Percentiles rank a stretch among this genome's conserved stretches.
Evolutionary conservation across 2,797 vertebrate species (phyloP).

Genomic region (Macropodus opercularis): DNA sequence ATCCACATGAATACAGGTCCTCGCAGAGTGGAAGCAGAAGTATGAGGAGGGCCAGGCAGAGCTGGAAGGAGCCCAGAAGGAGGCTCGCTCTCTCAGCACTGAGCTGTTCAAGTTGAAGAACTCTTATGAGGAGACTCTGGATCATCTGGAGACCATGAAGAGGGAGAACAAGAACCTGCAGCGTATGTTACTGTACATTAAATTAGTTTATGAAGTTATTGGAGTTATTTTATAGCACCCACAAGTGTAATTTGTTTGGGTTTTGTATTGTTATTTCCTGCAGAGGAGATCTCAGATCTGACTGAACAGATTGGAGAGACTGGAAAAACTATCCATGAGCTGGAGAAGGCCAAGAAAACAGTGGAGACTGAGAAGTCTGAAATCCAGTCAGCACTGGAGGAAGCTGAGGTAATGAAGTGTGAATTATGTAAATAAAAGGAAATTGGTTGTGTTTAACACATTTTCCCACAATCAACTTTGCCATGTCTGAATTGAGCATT

Average conservation of each 20-base stretch:
- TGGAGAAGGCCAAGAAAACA: conserved; percentile 87
- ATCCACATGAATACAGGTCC: conserved; percentile 56
- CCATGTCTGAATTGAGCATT: no score
- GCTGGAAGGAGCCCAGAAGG: conserved; percentile 86
- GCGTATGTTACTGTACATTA: conserved; percentile 46
- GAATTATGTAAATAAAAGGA: no score
- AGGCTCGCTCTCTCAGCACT: conserved; percentile 85
- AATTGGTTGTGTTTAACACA: no score
- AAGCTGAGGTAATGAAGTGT: conserved; percentile 91
- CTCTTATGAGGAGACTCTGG: conserved; percentile 88
- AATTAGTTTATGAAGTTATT: no score
- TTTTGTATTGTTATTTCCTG: background rate
- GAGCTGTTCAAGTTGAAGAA: conserved; percentile 92
- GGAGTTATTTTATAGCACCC: background rate
- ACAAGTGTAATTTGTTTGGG: no score
- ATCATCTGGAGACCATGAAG: conserved; percentile 87
- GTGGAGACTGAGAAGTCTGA: conserved; percentile 86
- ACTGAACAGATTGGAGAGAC: conserved; percentile 87
- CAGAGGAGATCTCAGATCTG: conserved; percentile 89
- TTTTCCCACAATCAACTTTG: no score
- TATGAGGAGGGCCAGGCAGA: conserved; percentile 87
- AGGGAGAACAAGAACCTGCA: conserved; percentile 90
- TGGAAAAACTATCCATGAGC: conserved; percentile 86
- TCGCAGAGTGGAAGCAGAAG: conserved; percentile 89
- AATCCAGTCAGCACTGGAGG: conserved; percentile 86